Evolutionary conservation across 2,888 invertebrate genomes (phyloP).

Genomic region (Sesamia inferens): DNA sequence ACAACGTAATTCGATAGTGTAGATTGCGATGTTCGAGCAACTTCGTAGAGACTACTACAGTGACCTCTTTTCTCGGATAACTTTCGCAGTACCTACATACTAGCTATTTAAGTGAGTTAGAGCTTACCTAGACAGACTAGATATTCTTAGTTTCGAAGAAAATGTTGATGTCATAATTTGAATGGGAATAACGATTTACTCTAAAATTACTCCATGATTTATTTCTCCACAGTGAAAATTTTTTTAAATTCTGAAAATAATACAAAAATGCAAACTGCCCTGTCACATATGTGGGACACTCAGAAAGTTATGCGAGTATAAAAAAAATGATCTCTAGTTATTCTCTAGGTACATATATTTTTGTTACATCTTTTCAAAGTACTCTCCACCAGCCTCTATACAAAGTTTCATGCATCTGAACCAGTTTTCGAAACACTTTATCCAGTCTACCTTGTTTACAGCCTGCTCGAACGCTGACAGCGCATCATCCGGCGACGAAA

Average conservation of each 20-base stretch:
- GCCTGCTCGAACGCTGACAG: too few relatives aligned
- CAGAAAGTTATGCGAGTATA: too few relatives aligned
- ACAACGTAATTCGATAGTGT: constrained; percentile 49
- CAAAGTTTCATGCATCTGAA: too few relatives aligned
- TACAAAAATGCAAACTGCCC: neutral
- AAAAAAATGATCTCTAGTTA: too few relatives aligned
- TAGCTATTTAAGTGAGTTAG: constrained; percentile 17
- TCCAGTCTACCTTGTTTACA: too few relatives aligned
- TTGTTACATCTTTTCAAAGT: too few relatives aligned
- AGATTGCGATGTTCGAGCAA: constrained; percentile 37
- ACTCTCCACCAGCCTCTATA: too few relatives aligned
- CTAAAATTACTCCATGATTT: neutral
- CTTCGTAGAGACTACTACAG: constrained; percentile 27
- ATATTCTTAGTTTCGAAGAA: constrained; percentile 7
- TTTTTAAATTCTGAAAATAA: neutral
- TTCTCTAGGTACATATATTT: too few relatives aligned
- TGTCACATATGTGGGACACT: neutral
- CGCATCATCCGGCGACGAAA: too few relatives aligned
- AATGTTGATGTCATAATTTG: neutral
- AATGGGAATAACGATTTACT: neutral
- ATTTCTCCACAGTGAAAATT: neutral
- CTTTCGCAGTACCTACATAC: constrained; percentile 8
- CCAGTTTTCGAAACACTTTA: too few relatives aligned
- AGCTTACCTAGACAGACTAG: constrained; percentile 3
- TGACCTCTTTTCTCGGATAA: constrained; percentile 31